These are phyloP conservation scores for Lomographa bimaculata DNA, from an alignment of 2,888 invertebrate species.

Conservation along the genomic window DNA sequence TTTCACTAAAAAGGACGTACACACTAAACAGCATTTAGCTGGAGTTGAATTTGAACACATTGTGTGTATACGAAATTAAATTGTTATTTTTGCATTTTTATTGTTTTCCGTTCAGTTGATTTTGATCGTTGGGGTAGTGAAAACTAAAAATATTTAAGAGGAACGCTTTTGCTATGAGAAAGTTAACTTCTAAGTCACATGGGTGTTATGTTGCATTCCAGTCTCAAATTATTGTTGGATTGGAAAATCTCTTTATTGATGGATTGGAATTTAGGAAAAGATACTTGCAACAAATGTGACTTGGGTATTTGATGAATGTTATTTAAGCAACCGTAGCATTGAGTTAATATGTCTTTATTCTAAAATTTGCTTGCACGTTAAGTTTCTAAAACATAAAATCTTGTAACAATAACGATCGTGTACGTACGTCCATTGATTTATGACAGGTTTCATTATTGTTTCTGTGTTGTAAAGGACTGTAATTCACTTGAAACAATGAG, in stretches of 20 bases:
- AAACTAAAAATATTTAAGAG: conserved; percentile 39
- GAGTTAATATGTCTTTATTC: neutral
- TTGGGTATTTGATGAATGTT: no score
- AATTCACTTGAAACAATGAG: conserved; percentile 79
- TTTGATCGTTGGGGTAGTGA: conserved; percentile 61
- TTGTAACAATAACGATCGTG: conserved; percentile 61
- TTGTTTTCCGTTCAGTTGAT: conserved; percentile 48
- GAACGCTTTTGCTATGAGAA: neutral
- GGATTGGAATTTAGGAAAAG: no score
- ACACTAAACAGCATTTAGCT: conserved; percentile 41
- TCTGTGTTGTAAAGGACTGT: conserved; percentile 75
- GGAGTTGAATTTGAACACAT: conserved; percentile 38
- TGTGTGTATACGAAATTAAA: conserved; percentile 74
- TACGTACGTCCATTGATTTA: conserved; percentile 74
- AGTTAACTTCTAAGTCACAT: no score
- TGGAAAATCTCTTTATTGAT: no score
- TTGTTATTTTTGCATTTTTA: conserved; percentile 59
- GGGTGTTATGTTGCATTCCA: no score
- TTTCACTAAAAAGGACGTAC: conserved; percentile 47
- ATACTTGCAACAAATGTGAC: no score
- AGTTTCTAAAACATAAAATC: conserved; percentile 65
- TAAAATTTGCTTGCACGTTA: conserved; percentile 36
- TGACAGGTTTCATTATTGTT: conserved; percentile 76
- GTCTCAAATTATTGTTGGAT: neutral
- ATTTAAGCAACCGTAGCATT: no score